phyloP scores from a whole-genome alignment of 2,113 vertebrate species.

The Cololabis saira region DNA sequence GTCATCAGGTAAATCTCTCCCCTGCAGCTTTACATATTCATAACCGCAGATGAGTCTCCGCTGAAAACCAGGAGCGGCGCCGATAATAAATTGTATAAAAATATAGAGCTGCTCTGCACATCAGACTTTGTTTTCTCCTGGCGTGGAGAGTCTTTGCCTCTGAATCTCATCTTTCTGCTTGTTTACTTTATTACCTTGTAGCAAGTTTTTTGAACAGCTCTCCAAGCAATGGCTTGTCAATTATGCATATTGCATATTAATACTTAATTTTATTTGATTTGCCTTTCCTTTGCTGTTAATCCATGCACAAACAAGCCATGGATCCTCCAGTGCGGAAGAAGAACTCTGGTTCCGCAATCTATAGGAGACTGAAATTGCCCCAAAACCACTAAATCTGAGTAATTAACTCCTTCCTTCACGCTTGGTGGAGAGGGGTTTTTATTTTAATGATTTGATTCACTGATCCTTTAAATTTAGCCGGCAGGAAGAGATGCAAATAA shows the following conservation, averaged over 20 bases:
- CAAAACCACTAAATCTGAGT: slow-evolving; percentile 66
- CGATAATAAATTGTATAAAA: slow-evolving; percentile 37
- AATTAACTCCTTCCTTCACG: slow-evolving; percentile 84
- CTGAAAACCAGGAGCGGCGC: neutral
- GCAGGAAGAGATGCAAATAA: slow-evolving; percentile 73
- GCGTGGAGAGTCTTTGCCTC: slow-evolving; percentile 11
- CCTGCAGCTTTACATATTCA: slow-evolving; percentile 47
- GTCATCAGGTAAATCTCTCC: slow-evolving; percentile 40
- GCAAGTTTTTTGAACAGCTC: slow-evolving; percentile 53
- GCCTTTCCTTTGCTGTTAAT: slow-evolving; percentile 61
- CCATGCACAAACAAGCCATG: slow-evolving; percentile 58
- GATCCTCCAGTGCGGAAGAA: slow-evolving; percentile 55
- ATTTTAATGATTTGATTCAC: slow-evolving; percentile 86
- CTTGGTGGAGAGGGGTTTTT: slow-evolving; percentile 72
- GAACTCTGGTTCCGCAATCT: slow-evolving; percentile 29
- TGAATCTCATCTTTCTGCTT: slow-evolving; percentile 31
- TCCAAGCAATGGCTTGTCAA: slow-evolving; percentile 58
- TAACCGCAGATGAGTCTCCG: slow-evolving; percentile 12
- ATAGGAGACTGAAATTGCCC: slow-evolving; percentile 47
- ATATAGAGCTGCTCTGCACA: neutral
- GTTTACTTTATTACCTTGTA: slow-evolving; percentile 65
- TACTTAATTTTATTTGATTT: slow-evolving; percentile 74
- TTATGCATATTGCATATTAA: slow-evolving; percentile 76
- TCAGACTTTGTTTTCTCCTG: slow-evolving; percentile 14
- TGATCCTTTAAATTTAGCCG: slow-evolving; percentile 85